Evolutionary conservation across 2,888 invertebrate genomes (phyloP), one percentile per base, ranked within the genome.

Genomic region (Troides helena): DNA sequence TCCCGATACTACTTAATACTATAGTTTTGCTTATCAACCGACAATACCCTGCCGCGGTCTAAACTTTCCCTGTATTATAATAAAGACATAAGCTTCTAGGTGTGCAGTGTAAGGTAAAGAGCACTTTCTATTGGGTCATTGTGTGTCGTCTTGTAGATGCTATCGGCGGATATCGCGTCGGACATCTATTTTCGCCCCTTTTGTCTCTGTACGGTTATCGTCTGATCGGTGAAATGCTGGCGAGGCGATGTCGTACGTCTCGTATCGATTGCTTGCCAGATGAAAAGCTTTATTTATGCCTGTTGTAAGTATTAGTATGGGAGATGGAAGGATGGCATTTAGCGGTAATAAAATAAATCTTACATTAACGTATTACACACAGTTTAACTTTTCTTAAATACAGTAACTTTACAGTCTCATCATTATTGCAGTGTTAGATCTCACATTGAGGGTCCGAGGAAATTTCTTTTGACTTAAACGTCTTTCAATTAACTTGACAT

Each of bases 81-180:
- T 46, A 46, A 69, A 69, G 65, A 60, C 59, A 68, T 68, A 65
- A 60, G 72, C 71, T 72, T 74, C 66, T 69, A 75, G 73, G 72
- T 70, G 67, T 39, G 25, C 73, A 73, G 74, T 64, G 69, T 69
- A 69, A 65, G 67, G 67, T 67, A 73, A 75, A 74, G 46, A 46
- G 76, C 74, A 74, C 78, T 78, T 89, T 89, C 89, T 84, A 87
- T 84, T 81, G 81, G 78, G 80, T 81, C 79, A 82, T 82, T 81
- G 81, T 78, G 79, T 81, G 78, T 78, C 77, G 79, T 77, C 79
- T 79, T 75, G 73, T 71, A 74, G 80, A 84, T 81, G 74, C 72
- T 81, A 85, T 86, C 85, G 76, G 70, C 75, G 74, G 79, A 79
- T 85, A 87, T 85, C 85, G 80, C 76, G 73, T 74, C 74, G 74